Conservation (phyloP, 2,888 invertebrate genomes). For the Scelioninae gen. 2 region DNA sequence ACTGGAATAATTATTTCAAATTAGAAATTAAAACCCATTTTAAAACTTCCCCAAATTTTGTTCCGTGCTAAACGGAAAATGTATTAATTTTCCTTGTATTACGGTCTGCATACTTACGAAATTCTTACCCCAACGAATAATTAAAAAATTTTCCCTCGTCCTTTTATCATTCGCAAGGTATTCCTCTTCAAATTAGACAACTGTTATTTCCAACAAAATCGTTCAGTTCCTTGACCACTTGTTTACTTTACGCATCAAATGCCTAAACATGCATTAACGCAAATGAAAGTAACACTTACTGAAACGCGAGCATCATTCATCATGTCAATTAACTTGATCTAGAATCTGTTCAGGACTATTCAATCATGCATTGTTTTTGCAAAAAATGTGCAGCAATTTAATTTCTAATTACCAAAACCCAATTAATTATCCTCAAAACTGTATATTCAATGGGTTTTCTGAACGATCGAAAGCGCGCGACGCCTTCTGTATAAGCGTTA, state of each 20-base stretch:
- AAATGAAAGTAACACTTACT: conserved; percentile 22
- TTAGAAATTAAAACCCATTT: too few relatives aligned
- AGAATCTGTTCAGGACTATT: conserved; percentile 5
- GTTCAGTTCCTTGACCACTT: not conserved
- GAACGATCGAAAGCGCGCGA: conserved; percentile 19
- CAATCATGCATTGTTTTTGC: conserved; percentile 16
- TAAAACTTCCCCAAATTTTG: too few relatives aligned
- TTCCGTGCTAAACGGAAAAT: too few relatives aligned
- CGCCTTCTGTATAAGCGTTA: conserved; percentile 43
- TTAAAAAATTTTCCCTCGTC: too few relatives aligned
- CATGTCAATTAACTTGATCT: conserved; percentile 33
- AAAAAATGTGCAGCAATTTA: conserved; percentile 16
- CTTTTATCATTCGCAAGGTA: not conserved
- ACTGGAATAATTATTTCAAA: too few relatives aligned
- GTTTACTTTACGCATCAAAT: not conserved
- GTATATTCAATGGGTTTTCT: not conserved
- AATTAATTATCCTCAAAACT: conserved; percentile 30
- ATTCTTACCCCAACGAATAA: too few relatives aligned
- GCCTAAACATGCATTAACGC: not conserved
- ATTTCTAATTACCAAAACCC: conserved; percentile 40
- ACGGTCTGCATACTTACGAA: too few relatives aligned
- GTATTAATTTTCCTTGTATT: too few relatives aligned
- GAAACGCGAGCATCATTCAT: conserved; percentile 20
- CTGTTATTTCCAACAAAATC: not conserved
- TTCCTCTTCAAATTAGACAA: not conserved